These are phyloP conservation scores for Porites divaricata DNA, from an alignment of 92 coral and sea anemone genomes.

Conservation along the genomic window DNA sequence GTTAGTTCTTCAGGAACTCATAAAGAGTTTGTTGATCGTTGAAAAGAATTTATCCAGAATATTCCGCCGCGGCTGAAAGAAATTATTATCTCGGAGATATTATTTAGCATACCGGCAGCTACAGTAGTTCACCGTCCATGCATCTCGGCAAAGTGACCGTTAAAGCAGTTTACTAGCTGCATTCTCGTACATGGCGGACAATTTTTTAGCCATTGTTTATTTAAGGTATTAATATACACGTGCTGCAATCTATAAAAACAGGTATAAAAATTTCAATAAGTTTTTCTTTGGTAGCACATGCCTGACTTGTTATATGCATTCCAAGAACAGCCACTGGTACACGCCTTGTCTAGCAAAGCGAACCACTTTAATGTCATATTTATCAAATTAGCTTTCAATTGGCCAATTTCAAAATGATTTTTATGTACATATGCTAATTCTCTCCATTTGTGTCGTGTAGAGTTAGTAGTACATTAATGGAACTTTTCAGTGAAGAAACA, in stretches of 20 bases:
- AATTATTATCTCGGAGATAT: too few species aligned
- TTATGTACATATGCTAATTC: background rate
- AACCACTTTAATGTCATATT: background rate
- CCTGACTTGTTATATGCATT: background rate
- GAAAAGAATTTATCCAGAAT: background rate
- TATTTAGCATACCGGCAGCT: too few species aligned
- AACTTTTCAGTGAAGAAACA: background rate
- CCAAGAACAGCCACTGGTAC: background rate
- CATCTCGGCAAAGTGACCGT: background rate
- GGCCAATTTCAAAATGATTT: background rate
- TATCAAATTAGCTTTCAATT: background rate
- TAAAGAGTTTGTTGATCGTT: background rate
- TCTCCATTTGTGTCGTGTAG: background rate
- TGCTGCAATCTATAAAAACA: constrained; percentile 4
- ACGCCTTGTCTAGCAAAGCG: background rate
- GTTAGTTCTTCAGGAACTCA: background rate
- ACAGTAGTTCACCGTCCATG: too few species aligned
- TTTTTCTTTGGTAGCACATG: background rate
- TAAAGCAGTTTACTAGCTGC: background rate
- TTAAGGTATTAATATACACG: background rate
- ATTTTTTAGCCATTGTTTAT: constrained; percentile 1
- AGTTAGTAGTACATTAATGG: background rate
- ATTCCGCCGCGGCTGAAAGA: background rate
- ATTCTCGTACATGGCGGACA: background rate
- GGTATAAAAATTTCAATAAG: background rate